phyloP scores from a whole-genome alignment of 2,113 vertebrate species.

The Hippocampus guttulatus region DNA sequence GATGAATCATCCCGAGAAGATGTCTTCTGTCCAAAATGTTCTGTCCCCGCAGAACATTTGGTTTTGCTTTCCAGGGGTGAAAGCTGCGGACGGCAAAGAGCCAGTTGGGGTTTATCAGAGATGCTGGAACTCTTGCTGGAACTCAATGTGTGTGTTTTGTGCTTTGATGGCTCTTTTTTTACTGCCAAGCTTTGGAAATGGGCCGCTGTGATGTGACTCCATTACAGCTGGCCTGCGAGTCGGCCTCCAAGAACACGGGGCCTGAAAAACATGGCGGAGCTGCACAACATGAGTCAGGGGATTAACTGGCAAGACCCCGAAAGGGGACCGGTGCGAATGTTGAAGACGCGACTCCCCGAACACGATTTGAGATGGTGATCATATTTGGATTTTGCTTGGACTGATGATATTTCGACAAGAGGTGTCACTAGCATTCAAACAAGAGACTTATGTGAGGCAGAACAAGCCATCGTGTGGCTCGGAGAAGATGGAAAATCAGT shows the following conservation, averaged over 20 bases:
- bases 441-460: background rate
- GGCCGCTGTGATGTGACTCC: conserved; percentile 48
- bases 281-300: conserved; percentile 33
- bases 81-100: conserved; percentile 32
- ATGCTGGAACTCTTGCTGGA: conserved; percentile 26
- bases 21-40: conserved; percentile 15
- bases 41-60: conserved; percentile 4
- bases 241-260: conserved; percentile 24
- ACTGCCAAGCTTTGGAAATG: conserved; percentile 60
- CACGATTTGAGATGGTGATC: conserved; percentile 3
- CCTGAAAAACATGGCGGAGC: conserved; percentile 39
- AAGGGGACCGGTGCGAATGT: conserved; percentile 41
- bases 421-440: too few relatives aligned
- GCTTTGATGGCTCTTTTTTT: conserved; percentile 58
- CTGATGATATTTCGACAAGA: too few relatives aligned
- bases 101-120: conserved; percentile 26
- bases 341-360: conserved; percentile 15
- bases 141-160: conserved; percentile 52
- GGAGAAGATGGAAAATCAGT: background rate
- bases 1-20: conserved; percentile 10
- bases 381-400: too few relatives aligned
- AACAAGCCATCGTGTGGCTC: background rate
- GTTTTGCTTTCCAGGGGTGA: conserved; percentile 15
- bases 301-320: conserved; percentile 26
- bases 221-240: conserved; percentile 33